Evolutionary conservation across 2,888 invertebrate species (phyloP), one percentile per base, ranked within the genome.

Genomic region (Leptinotarsa rubiginosa): DNA sequence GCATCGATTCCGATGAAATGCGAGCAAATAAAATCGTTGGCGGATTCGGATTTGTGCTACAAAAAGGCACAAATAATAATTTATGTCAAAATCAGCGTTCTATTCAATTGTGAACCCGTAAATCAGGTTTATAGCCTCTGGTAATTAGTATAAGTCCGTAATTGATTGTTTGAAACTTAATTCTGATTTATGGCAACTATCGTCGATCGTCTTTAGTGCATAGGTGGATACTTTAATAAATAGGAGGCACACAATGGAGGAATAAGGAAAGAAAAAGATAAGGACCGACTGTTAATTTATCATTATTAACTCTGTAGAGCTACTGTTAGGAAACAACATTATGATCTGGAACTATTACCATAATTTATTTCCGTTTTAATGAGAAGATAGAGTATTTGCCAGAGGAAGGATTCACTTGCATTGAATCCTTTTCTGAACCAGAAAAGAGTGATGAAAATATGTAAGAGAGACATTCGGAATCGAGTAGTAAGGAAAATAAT

Each of bases 61-160:
- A 81, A 82, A 83, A 83, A 81, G 78, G 75, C 80, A 77, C 81
- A 80, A 82, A 84, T 81, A 80, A 80, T 84, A 84, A 84, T 83
- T 84, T 83, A 84, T 81, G 81, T 83, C 80, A 82, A 83, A 84
- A 83, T 82, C 79, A 79, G 80, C 78, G 78, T 77, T 81, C 82
- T 84, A 84, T 85, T 84, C 84, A 84, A 85, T 85, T 83, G 83
- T 79, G 80, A 80, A 78, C 78, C 76, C 81, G 81, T 85, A 86
- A 86, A 86, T 86, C 84, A 84, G 83, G 75, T 83, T 84, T 84
- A 84, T 84, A 78, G 84, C 84, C 81, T 75, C 81, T 76, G 80
- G 82, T 86, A 86, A 86, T 86, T 86, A 86, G 84, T 82, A 80
- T 84, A 85, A 85, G 83, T 82, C 81, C 77, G 81, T 85, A 85